Percentiles rank a stretch among this genome's conserved stretches.
These are phyloP conservation scores for Microtus montanus DNA, from an alignment of 2,113 vertebrate genomes.

Conservation along the genomic window DNA sequence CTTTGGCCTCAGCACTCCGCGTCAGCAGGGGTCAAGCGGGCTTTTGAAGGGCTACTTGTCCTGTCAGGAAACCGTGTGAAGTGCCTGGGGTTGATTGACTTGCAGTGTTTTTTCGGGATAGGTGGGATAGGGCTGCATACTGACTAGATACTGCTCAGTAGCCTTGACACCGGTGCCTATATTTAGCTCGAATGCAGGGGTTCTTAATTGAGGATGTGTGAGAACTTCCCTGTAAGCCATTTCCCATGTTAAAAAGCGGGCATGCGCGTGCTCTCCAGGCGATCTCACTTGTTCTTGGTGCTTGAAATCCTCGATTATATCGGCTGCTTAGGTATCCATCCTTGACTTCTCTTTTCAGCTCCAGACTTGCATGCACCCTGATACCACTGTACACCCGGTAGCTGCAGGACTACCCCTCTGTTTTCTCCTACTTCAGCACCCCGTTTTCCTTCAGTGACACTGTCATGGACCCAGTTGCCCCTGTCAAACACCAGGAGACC, in stretches of 20 bases:
- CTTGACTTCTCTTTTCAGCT: not conserved
- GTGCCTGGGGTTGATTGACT: not conserved
- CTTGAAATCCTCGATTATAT: not conserved
- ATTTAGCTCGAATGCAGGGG: conserved; percentile 32
- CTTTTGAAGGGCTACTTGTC: not conserved
- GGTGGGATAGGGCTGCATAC: not conserved
- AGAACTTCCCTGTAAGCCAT: conserved; percentile 32
- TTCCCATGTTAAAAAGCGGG: not conserved
- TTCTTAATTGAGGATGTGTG: conserved; percentile 28
- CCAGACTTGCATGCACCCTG: not conserved
- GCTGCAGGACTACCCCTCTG: not conserved
- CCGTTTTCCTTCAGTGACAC: not conserved
- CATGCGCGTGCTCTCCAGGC: not conserved
- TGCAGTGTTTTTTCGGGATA: not conserved
- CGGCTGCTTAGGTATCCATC: not conserved
- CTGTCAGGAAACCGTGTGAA: not conserved
- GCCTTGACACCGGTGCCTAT: not conserved
- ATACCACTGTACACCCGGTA: fast-evolving
- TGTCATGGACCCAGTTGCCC: not conserved
- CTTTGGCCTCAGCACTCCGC: not conserved
- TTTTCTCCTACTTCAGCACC: not conserved
- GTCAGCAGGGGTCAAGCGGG: not conserved
- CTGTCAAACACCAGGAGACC: not conserved
- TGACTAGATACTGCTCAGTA: not conserved
- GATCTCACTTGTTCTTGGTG: not conserved